phyloP scores from a whole-genome alignment of 2,797 vertebrate species.

The Chiloscyllium punctatum region DNA sequence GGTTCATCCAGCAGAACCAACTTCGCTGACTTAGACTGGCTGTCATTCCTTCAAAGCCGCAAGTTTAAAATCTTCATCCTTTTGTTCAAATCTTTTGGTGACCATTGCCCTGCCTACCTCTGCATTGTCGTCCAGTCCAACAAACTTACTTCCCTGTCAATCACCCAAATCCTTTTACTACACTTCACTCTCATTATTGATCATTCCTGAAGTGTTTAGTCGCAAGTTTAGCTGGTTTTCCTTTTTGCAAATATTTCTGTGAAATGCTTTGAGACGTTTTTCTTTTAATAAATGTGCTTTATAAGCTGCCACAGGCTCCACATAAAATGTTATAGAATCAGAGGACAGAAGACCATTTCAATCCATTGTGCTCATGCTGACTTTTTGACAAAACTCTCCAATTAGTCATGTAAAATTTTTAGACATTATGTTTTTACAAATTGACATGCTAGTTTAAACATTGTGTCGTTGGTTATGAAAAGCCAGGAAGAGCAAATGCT shows the following conservation, averaged over 20 bases:
- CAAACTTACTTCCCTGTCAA: not conserved
- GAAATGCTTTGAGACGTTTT: not conserved
- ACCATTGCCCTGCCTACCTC: not conserved
- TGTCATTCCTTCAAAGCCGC: not conserved
- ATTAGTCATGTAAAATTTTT: not conserved
- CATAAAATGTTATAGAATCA: not conserved
- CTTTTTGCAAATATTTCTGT: not conserved
- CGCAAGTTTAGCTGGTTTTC: not conserved
- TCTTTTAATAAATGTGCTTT: not conserved
- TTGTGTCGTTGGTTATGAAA: not conserved
- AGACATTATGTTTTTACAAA: not conserved
- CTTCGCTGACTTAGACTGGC: not conserved
- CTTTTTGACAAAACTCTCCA: not conserved
- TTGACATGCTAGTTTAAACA: not conserved
- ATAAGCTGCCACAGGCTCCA: not conserved
- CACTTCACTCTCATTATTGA: not conserved
- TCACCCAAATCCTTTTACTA: not conserved
- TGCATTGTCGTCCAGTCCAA: not conserved
- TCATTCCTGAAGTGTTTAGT: not conserved
- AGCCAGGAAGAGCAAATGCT: not conserved
- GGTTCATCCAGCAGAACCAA: not conserved
- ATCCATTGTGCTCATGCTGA: not conserved
- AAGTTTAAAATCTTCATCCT: not conserved
- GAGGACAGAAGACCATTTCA: not conserved
- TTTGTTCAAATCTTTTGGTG: not conserved